Evolutionary conservation across 2,888 invertebrate genomes (phyloP).

Genomic region (Ptychoptera contaminata): DNA sequence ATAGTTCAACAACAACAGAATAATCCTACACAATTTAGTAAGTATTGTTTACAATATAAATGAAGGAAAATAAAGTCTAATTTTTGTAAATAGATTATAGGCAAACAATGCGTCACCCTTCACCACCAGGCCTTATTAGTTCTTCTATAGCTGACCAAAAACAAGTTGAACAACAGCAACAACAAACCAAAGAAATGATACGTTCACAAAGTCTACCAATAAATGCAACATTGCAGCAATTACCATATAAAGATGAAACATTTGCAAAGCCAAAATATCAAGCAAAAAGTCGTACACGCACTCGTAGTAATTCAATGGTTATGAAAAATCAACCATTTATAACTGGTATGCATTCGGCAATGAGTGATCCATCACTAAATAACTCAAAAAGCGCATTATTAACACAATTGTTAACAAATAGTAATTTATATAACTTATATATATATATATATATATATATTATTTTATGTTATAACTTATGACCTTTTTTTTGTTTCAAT

Average conservation of each 20-base stretch:
- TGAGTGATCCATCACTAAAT: constrained; percentile 59
- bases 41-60: neutral
- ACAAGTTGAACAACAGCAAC: constrained; percentile 8
- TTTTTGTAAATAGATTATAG: too few relatives aligned
- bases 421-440: constrained; percentile 2
- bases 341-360: constrained; percentile 44
- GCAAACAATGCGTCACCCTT: too few relatives aligned
- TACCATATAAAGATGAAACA: constrained; percentile 20
- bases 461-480: neutral
- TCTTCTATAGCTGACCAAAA: too few relatives aligned
- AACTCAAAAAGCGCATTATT: constrained; percentile 47
- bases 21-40: neutral
- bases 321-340: constrained; percentile 12
- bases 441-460: neutral
- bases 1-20: constrained; percentile 4
- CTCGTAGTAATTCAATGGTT: constrained; percentile 27
- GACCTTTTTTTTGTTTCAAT: neutral
- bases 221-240: constrained; percentile 36
- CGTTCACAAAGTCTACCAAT: constrained; percentile 46
- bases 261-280: constrained; percentile 28
- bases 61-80: too few relatives aligned
- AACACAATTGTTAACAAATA: constrained; percentile 59
- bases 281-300: constrained; percentile 20
- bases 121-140: too few relatives aligned
- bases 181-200: constrained; percentile 34